Evolutionary conservation across 1,140 invertebrate genomes (phyloP).

Genomic region (Lepidotrigona ventralis): DNA sequence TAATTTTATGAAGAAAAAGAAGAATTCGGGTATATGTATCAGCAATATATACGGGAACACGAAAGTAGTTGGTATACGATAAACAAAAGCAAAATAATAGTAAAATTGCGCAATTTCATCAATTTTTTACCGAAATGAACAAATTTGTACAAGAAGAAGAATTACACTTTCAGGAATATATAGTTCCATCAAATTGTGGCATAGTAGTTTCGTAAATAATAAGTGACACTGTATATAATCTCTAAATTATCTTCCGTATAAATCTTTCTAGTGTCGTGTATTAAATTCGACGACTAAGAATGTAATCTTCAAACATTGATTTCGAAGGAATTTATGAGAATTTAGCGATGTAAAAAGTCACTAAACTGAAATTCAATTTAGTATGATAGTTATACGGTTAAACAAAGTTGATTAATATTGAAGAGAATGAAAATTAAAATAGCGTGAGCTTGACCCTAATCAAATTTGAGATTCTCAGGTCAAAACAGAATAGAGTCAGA

Average conservation of each 20-base stretch:
- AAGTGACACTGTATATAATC: constrained; percentile 21
- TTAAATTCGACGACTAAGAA: not conserved
- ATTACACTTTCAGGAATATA: constrained; percentile 11
- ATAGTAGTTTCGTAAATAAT: constrained; percentile 23
- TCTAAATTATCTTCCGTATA: constrained; percentile 16
- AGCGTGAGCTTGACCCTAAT: constrained; percentile 4
- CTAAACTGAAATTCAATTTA: constrained; percentile 1
- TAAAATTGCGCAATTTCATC: constrained; percentile 12
- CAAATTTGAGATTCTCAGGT: constrained; percentile 31
- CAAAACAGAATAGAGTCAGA: not conserved
- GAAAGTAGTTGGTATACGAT: constrained; percentile 47
- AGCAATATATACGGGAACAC: constrained; percentile 40
- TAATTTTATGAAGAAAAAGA: not conserved
- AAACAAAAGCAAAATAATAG: constrained; percentile 26
- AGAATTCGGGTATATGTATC: constrained; percentile 1
- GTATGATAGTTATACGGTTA: not conserved
- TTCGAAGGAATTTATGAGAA: not conserved
- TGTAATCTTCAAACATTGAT: not conserved
- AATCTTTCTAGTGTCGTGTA: not conserved
- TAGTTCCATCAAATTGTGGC: constrained; percentile 23
- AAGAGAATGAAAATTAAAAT: constrained; percentile 3
- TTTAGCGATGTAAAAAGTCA: not conserved
- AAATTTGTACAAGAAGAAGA: constrained; percentile 21
- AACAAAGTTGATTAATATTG: not conserved
- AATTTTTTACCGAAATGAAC: constrained; percentile 17